phyloP scores from a whole-genome alignment of 2,888 invertebrate genomes.

The Scaptomyza tumidula region DNA sequence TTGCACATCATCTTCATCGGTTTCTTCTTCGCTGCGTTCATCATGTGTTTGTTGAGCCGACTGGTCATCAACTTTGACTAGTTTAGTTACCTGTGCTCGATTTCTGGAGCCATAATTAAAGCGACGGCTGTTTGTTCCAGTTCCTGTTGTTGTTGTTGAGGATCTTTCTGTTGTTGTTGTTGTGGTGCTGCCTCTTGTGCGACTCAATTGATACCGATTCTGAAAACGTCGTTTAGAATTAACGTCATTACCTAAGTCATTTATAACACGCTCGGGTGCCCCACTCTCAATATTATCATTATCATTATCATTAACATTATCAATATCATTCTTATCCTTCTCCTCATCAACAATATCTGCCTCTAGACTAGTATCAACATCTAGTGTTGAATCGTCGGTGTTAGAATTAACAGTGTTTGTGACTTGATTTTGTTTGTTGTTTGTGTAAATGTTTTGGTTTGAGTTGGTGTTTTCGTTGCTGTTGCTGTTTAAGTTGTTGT shows the following conservation, averaged over 20 bases:
- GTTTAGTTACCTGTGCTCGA: slow-evolving; percentile 72
- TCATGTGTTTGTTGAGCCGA: slow-evolving; percentile 42
- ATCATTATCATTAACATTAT: slow-evolving; percentile 42
- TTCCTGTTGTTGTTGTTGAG: slow-evolving; percentile 29
- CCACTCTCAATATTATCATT: slow-evolving; percentile 48
- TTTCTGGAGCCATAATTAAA: slow-evolving; percentile 43
- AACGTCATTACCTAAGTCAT: slow-evolving; percentile 78
- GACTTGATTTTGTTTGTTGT: slow-evolving; percentile 39
- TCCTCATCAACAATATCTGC: slow-evolving; percentile 35
- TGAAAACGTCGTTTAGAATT: slow-evolving; percentile 85
- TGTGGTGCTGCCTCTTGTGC: slow-evolving; percentile 67
- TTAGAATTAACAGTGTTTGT: slow-evolving; percentile 53
- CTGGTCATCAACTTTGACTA: slow-evolving; percentile 56
- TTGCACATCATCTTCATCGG: slow-evolving; percentile 34
- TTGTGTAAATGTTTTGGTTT: slow-evolving; percentile 44
- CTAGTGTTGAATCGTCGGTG: slow-evolving; percentile 34
- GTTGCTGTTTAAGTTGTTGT: slow-evolving; percentile 13
- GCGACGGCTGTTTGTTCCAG: slow-evolving; percentile 33
- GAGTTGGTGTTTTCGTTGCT: slow-evolving; percentile 29
- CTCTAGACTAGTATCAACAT: slow-evolving; percentile 42
- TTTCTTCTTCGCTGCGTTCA: slow-evolving; percentile 33
- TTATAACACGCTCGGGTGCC: slow-evolving; percentile 48
- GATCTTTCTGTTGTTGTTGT: slow-evolving; percentile 43
- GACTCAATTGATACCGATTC: slow-evolving; percentile 82
- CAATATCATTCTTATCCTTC: slow-evolving; percentile 30